Conservation (phyloP, 2,113 vertebrate species). For the Rafetus swinhoei region DNA sequence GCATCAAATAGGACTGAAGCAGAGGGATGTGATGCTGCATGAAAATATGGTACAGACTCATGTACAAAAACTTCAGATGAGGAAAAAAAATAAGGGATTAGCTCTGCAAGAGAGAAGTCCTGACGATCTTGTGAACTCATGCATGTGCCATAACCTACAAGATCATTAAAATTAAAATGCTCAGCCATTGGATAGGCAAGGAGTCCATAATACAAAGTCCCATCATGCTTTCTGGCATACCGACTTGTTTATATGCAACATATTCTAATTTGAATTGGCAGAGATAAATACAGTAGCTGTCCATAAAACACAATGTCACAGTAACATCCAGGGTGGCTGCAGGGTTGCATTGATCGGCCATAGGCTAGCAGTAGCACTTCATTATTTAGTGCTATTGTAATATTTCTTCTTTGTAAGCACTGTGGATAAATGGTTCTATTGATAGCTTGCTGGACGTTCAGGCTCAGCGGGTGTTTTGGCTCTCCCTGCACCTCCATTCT, state of each 20-base stretch:
- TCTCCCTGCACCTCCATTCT: background rate
- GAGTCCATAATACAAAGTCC: slow-evolving; percentile 61
- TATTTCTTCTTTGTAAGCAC: background rate
- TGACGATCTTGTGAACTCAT: slow-evolving; percentile 38
- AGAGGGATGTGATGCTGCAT: background rate
- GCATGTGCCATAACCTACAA: slow-evolving; percentile 47
- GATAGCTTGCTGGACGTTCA: background rate
- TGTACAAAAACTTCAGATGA: background rate
- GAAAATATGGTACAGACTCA: background rate
- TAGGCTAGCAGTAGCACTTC: background rate
- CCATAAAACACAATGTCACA: slow-evolving; percentile 57
- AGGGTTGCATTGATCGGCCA: slow-evolving; percentile 39
- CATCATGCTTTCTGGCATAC: slow-evolving; percentile 69
- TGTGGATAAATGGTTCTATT: background rate
- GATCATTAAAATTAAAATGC: slow-evolving; percentile 71
- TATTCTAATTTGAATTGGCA: slow-evolving; percentile 65
- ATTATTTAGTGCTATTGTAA: slow-evolving; percentile 11
- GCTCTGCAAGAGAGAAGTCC: background rate
- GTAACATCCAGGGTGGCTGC: slow-evolving; percentile 37
- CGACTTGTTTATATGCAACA: slow-evolving; percentile 59
- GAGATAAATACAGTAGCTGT: slow-evolving; percentile 71
- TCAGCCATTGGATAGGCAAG: slow-evolving; percentile 52
- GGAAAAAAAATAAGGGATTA: background rate
- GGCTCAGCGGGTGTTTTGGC: slow-evolving; percentile 5
- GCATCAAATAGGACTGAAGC: accelerated